These are phyloP conservation scores for Fregetta grallaria DNA, from an alignment of 2,113 vertebrate genomes.

Conservation along the genomic window DNA sequence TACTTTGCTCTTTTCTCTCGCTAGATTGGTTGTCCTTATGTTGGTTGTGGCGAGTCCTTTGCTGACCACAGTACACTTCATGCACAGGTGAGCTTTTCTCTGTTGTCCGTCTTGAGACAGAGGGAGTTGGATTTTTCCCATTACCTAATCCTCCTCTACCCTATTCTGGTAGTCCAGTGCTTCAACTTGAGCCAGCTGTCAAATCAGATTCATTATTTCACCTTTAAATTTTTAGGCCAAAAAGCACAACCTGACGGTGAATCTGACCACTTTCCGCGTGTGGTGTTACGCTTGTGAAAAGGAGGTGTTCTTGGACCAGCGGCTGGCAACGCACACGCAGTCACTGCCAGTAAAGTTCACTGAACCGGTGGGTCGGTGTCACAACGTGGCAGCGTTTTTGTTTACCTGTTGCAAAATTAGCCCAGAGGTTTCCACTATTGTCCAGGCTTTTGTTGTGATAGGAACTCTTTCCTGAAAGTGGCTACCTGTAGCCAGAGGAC, in stretches of 20 bases:
- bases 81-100: conserved; percentile 83
- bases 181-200: not conserved
- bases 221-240: conserved; percentile 73
- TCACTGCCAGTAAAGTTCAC: conserved; percentile 13
- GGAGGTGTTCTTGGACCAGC: conserved; percentile 92
- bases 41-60: conserved; percentile 94
- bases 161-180: not conserved
- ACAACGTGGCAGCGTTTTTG: fast-evolving
- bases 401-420: not conserved
- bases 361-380: conserved; percentile 77
- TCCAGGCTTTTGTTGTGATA: not conserved
- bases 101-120: not conserved
- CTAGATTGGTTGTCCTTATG: conserved; percentile 90
- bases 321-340: conserved; percentile 43
- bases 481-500: not conserved
- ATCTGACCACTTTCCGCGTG: conserved; percentile 93
- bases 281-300: conserved; percentile 97
- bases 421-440: not conserved
- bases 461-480: not conserved
- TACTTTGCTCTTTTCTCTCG: not conserved
- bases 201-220: not conserved
- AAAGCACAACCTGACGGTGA: conserved; percentile 95
- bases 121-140: not conserved
- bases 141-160: not conserved
- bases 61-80: conserved; percentile 97